phyloP scores from a whole-genome alignment of 2,113 vertebrate genomes.

The Cettia cetti region DNA sequence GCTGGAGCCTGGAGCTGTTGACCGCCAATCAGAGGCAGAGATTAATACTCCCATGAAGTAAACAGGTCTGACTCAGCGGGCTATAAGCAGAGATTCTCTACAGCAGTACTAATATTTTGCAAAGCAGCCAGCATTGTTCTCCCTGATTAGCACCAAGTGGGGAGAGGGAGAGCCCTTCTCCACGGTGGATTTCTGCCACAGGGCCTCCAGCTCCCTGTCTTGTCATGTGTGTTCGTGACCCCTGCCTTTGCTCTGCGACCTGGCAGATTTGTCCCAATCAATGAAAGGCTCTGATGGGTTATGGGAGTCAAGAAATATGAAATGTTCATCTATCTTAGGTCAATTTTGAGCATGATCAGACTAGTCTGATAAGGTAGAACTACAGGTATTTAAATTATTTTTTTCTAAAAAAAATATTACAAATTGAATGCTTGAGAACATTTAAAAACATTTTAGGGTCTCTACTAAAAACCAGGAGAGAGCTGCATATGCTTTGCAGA shows the following conservation, averaged over 20 bases:
- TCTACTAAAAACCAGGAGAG: neutral
- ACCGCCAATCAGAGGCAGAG: neutral
- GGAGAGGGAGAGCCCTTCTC: neutral
- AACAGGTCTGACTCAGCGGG: conserved; percentile 31
- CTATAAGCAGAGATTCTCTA: neutral
- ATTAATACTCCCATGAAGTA: conserved; percentile 1
- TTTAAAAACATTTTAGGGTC: neutral
- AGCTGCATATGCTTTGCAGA: neutral
- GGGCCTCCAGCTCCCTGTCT: neutral
- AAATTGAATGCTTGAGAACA: neutral
- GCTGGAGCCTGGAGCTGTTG: conserved; percentile 9
- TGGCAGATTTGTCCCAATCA: neutral
- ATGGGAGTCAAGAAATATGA: rapidly evolving
- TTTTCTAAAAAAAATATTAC: neutral
- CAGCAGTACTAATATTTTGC: neutral
- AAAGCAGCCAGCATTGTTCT: conserved; percentile 33
- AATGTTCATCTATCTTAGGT: neutral
- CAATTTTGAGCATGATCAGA: neutral
- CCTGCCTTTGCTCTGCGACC: neutral
- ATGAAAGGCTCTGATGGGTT: neutral
- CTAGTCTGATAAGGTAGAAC: neutral
- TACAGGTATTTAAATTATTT: neutral
- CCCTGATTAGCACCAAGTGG: neutral
- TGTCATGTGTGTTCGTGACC: neutral
- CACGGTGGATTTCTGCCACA: neutral